Percentiles rank a stretch among this genome's conserved stretches.
Conservation (phyloP, 2,797 vertebrate species). For the Sibirionetta formosa region DNA sequence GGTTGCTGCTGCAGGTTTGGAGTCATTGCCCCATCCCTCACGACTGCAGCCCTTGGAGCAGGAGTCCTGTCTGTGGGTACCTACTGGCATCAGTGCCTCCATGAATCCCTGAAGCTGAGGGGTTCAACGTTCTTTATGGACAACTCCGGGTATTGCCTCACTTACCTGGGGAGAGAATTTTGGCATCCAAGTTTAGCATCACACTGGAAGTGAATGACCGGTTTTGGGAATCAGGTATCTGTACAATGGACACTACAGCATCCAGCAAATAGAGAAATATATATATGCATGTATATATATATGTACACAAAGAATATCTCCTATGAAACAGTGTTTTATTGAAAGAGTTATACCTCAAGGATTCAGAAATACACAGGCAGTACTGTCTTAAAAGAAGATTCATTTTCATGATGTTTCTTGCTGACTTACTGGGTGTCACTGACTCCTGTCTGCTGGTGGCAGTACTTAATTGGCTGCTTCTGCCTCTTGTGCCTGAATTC, state of each 20-base stretch:
- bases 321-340: not conserved
- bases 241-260: not conserved
- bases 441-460: not conserved
- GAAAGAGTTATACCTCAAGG: not conserved
- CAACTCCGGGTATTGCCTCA: not conserved
- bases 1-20: not conserved
- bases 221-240: rapidly evolving
- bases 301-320: not conserved
- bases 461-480: not conserved
- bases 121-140: not conserved
- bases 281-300: not conserved
- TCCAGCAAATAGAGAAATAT: not conserved
- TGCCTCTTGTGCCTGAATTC: not conserved
- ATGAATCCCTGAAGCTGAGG: not conserved
- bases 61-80: rapidly evolving
- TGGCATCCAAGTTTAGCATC: not conserved
- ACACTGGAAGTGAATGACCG: rapidly evolving
- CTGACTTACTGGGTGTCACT: not conserved
- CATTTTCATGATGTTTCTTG: not conserved
- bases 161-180: not conserved
- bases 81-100: not conserved
- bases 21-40: rapidly evolving
- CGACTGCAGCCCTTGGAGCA: not conserved
- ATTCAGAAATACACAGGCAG: not conserved
- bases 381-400: not conserved